Base-by-base conservation (phyloP, 2,888 invertebrate species). In the Neoascia interrupta region DNA sequence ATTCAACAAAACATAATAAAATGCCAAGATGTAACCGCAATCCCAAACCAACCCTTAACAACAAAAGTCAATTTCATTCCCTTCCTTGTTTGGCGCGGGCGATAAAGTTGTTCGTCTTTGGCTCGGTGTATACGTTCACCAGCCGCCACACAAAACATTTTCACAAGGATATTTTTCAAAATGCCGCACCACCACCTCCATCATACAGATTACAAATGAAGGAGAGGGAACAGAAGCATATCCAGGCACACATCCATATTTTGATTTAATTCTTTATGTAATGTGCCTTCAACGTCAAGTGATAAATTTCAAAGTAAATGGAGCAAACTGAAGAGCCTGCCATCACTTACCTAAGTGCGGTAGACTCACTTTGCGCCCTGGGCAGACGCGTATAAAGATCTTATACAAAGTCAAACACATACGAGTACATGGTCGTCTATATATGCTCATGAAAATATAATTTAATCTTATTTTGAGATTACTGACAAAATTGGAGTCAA, bases 241-340 rank as follows among this genome's bases (percentile, higher is more conserved):
- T n/a, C n/a, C n/a, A 15, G 26, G 31, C 41, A 8, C 5, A 15
- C 43, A 31, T 58, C 21, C 43, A 31, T 51, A 68, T 60, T 74
- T 53, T 11, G 68, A 43, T 60, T 60, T 39, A 68, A 68, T 68
- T 60, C 47, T 45, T 47, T 26, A 68, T 53, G 51, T 45, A 51
- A 43, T 47, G 45, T 45, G 51, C 23, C 37, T 68, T 51, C 19
- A 58, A 36, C 23, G 54, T 54, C 45, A 54, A 66, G 53, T 47
- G 43, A 60, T 58, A 51, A 54, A 60, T 53, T 64, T 53, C 10
- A 41, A 49, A 58, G 49, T 58, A 61, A 69, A 54, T 61, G 53
- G 47, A 61, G 47, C 53, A 47, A 53, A 60, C 10, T 37, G 34
- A 47, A 19, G 39, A 34, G 2, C 23, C 31, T 39, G 16, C 10